Conservation (phyloP, 2,888 invertebrate genomes). For the Lasioglossum malachurum region DNA sequence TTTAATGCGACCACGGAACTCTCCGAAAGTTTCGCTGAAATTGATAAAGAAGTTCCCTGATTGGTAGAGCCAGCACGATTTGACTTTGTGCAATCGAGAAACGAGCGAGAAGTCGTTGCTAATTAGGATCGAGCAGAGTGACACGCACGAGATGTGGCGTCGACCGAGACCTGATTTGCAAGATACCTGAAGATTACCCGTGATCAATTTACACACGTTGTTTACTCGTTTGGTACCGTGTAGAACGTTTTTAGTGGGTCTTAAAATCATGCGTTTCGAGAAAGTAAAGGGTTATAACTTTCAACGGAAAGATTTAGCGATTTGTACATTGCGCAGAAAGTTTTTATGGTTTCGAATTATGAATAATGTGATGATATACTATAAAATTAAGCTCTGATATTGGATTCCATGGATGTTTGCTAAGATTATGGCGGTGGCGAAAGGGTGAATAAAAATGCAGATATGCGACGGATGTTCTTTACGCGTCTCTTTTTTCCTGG, state of each 20-base stretch:
- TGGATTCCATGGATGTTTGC: background rate
- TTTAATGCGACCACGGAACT: background rate
- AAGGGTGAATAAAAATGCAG: background rate
- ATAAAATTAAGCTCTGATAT: background rate
- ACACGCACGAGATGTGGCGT: background rate
- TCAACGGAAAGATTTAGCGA: background rate
- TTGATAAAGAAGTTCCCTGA: background rate
- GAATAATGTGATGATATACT: background rate
- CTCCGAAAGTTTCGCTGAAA: background rate
- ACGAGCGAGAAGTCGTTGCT: constrained; percentile 13
- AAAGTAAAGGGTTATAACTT: background rate
- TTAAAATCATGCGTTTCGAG: background rate
- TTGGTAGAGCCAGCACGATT: background rate
- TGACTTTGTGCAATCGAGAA: background rate
- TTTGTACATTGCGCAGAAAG: background rate
- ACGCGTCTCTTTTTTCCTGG: background rate
- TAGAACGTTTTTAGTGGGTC: background rate
- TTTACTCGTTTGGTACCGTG: background rate
- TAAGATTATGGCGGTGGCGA: background rate
- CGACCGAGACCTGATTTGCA: background rate
- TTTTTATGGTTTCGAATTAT: background rate
- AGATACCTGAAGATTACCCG: background rate
- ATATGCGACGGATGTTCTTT: background rate
- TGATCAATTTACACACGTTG: background rate
- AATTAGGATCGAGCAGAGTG: constrained; percentile 16